Evolutionary conservation across 2,113 vertebrate genomes (phyloP), one percentile per base, ranked within the genome.

Genomic region (Aspidoscelis tigris): DNA sequence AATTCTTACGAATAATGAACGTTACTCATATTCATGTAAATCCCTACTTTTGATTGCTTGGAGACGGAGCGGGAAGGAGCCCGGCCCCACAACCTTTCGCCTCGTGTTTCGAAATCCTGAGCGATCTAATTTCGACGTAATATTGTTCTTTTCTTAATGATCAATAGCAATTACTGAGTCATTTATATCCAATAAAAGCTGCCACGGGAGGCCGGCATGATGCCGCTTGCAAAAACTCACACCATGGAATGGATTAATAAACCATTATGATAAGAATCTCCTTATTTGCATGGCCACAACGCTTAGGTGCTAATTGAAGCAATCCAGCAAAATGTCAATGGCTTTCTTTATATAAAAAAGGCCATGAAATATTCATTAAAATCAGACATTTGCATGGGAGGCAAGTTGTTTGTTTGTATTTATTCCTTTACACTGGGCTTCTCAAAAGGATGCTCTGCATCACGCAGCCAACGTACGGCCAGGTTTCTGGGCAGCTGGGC

Each of bases 321-420:
- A 92, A 96, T 95, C 94, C 92, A 92, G 94, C 95, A 96, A 95
- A 95, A 95, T 94, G 95, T 92, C 95, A 94, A 90, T 80, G 73
- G 84, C 91, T 93, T 88, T 92, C 89, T 86, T 70, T 88, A 21
- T 76, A 9, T 64, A 20, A 12, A 1, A 1, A 14, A 33, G 90
- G 86, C 7, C 82, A 92, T 94, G 94, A 94, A 95, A 94, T 94
- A 94, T 92, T 94, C 76, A 95, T 93, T 80, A 76, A 89, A 77
- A 84, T 84, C 74, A 0, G 88, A 80, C 87, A 76, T 76, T 71
- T 81, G 44, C 90, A 82, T 14, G 87, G 50, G 86, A 88, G 20
- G 88, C 24, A 5, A 64, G 85, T 89, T 90, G 88, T 82, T 80
- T 89, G 79, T 86, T 78, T 71, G 80, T 78, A 72, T 9, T 33